Base-by-base conservation (phyloP, 2,113 vertebrate genomes). In the Tachysurus vachellii region DNA sequence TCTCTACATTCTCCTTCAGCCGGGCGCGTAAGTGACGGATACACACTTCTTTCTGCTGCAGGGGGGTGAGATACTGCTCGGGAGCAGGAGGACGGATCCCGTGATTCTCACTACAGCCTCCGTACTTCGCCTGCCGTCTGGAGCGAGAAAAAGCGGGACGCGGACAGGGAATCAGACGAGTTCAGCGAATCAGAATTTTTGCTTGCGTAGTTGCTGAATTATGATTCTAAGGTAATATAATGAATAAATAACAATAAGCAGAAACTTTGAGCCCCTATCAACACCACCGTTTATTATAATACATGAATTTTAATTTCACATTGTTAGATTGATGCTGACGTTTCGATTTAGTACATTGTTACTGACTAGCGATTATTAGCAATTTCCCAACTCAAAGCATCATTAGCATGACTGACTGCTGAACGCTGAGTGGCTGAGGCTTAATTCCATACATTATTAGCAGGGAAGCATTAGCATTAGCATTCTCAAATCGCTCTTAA, bases 11-110 rank as follows among this genome's bases (percentile, higher is more conserved):
- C 89, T 99, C 98, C 92, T 96, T 97, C 88, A 99, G 96, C 81
- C 96, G 94, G 80, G 97, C 95, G 56, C 95, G 95, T 89, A 99
- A 96, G 90, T 99, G 98, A 62, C 98, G 94, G 91, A 99, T 99
- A 90, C 96, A 98, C 87, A 99, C 98, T 93, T 99, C 98, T 93
- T 99, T 99, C 95, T 99, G 98, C 91, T 99, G 98, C 92, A 99
- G 95, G 0, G 98, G 98, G 0, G 98, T 99, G 86, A 99, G 96
- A 94, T 99, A 99, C 94, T 99, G 98, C 89, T 99, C 98, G 0
- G 98, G 98, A 0, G 97, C 95, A 0, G 98, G 98, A 0, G 97
- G 96, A 89, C 96, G 96, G 93, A 99, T 98, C 68, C 98, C 98
- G 64, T 99, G 98, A 94, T 99, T 99, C 90, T 99, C 97, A 0